Conservation (phyloP, 2,888 invertebrate genomes). For the Diaphora mendica region DNA sequence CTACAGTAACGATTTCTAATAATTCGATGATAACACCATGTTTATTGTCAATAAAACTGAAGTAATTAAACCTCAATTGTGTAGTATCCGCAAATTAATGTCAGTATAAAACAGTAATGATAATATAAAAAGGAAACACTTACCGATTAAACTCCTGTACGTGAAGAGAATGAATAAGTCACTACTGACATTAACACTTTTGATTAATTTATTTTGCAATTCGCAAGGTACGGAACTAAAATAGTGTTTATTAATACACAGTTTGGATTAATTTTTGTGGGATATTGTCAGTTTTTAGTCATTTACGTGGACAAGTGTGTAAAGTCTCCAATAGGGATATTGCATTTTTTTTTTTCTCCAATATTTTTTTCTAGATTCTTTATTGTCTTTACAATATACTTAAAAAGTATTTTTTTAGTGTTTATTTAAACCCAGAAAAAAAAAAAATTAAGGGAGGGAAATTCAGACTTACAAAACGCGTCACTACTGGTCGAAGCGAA, state of each 20-base stretch:
- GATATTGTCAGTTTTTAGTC: background rate
- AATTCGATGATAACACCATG: background rate
- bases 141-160: background rate
- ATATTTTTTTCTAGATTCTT: too few relatives aligned
- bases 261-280: background rate
- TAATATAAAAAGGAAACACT: constrained; percentile 30
- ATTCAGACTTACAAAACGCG: too few relatives aligned
- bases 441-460: too few relatives aligned
- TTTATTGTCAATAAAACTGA: constrained; percentile 24
- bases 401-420: too few relatives aligned
- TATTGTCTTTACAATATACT: too few relatives aligned
- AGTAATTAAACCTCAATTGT: constrained; percentile 16
- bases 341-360: too few relatives aligned
- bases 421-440: too few relatives aligned
- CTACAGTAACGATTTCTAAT: background rate
- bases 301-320: background rate
- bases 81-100: constrained; percentile 32
- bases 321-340: background rate
- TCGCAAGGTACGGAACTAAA: constrained; percentile 22
- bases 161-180: constrained; percentile 42
- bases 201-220: constrained; percentile 23
- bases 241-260: background rate
- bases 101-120: constrained; percentile 10
- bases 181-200: constrained; percentile 28
- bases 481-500: too few relatives aligned